Evolutionary conservation across 2,888 invertebrate genomes (phyloP).

Genomic region (Abrostola triplasia): DNA sequence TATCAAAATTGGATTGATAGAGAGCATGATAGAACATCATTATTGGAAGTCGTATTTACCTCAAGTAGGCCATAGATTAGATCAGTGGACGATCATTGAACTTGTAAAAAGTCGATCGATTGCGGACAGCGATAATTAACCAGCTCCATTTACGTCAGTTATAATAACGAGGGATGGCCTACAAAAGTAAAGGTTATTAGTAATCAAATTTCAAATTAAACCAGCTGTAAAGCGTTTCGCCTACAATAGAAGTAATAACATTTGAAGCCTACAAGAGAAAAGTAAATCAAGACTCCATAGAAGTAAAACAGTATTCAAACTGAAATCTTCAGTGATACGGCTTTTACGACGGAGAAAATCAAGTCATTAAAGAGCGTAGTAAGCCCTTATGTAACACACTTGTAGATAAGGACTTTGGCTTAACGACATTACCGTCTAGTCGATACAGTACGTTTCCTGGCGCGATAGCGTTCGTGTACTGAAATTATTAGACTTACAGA

Average conservation of each 20-base stretch:
- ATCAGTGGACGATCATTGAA: too few species aligned
- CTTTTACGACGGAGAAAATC: slow-evolving; percentile 76
- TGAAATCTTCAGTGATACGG: slow-evolving; percentile 43
- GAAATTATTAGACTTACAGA: slow-evolving; percentile 10
- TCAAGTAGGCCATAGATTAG: too few species aligned
- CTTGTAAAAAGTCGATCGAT: too few species aligned
- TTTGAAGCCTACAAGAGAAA: neutral
- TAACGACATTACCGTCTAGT: slow-evolving; percentile 77
- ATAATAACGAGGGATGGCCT: too few species aligned
- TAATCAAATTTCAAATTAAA: neutral
- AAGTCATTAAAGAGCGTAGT: slow-evolving; percentile 77
- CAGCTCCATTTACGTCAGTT: too few species aligned
- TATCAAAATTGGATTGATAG: too few species aligned
- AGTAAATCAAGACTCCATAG: slow-evolving; percentile 17
- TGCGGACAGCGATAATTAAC: too few species aligned
- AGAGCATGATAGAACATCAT: too few species aligned
- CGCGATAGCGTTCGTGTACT: slow-evolving; percentile 32
- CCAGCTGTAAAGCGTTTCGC: neutral
- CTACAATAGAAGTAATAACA: neutral
- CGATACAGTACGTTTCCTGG: slow-evolving; percentile 69
- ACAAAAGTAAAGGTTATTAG: too few species aligned
- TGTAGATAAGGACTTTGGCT: slow-evolving; percentile 75
- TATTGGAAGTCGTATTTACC: too few species aligned
- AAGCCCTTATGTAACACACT: slow-evolving; percentile 75
- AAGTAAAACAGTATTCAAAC: slow-evolving; percentile 35